Base-by-base conservation (phyloP, 2,113 vertebrate genomes). In the Tringa solitaria region DNA sequence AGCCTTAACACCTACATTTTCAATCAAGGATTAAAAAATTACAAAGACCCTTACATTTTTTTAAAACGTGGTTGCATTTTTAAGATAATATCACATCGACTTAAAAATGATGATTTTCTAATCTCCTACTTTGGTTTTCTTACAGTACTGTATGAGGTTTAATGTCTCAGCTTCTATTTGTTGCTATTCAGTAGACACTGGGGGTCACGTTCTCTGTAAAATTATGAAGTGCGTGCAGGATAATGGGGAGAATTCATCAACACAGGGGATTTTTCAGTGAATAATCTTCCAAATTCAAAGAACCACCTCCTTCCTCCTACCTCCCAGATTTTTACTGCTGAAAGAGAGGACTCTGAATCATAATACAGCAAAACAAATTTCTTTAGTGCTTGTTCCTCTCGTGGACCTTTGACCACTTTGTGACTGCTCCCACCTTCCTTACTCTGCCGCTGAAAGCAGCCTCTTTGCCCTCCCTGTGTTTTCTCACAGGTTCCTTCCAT, bases 141-240 rank as follows among this genome's bases (percentile, higher is more conserved):
- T 53, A 74, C 22, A 64, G 43, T 59, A 59, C 28, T 54, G 15
- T 32, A 43, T 54, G 72, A 94, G 9, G 35, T 56, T 89, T 83
- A 60, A 82, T 33, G 39, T 70, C 64, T 81, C 35, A 72, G 59
- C 28, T 89, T 90, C 37, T 92, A 46, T 51, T 75, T 93, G 60
- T 41, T 83, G 23, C 27, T 80, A 23, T 39, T 93, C 48, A 63
- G 27, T 26, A 74, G 43, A 73, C 35, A 57, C 30, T 21, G 21
- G 41, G 45, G 53, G n/a, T 70, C 59, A 67, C 14, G 24, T 17
- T 59, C 26, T 39, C 37, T 75, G 39, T 77, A 70, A 89, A 93
- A 87, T 86, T 72, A 60, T 28, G 19, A 84, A 73, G 27, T 67
- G 4, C 0, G 1, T 32, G 12, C 11, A 73, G 32, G 15, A 73